A percentile compares a stretch with the other conserved stretches of the same genome.
These are phyloP conservation scores for Tragelaphus strepsiceros DNA, from an alignment of 2,113 vertebrate genomes.

Conservation along the genomic window DNA sequence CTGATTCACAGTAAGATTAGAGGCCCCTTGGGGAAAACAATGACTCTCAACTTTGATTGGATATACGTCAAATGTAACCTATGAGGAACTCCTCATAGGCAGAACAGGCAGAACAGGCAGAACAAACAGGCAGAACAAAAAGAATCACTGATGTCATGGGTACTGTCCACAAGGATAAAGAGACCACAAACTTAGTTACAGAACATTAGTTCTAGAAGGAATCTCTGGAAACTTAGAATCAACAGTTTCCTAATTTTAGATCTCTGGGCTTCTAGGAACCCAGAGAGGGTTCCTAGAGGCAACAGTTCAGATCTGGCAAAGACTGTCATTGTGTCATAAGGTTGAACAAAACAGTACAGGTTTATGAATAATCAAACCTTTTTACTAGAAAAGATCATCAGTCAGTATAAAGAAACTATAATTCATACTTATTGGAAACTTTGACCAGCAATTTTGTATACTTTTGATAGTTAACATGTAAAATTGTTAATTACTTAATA, in stretches of 20 bases:
- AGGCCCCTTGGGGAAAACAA: background rate
- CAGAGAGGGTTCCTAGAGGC: background rate
- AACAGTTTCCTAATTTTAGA: background rate
- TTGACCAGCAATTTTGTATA: background rate
- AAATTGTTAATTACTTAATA: slow-evolving; percentile 5
- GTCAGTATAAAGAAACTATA: background rate
- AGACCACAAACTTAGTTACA: background rate
- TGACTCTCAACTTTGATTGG: background rate
- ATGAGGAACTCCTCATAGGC: too few species aligned
- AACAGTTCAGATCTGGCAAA: background rate
- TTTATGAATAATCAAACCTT: background rate
- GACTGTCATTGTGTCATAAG: background rate
- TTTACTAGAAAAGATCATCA: background rate
- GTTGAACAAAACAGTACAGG: background rate
- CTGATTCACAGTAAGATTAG: background rate
- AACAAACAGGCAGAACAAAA: too few species aligned
- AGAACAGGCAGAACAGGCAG: too few species aligned
- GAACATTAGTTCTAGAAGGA: background rate
- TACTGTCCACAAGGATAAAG: background rate
- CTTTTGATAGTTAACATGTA: background rate
- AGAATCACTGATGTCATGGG: too few species aligned
- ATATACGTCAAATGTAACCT: background rate
- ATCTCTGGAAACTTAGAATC: background rate
- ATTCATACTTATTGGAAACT: background rate
- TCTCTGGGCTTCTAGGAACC: background rate